phyloP scores from a whole-genome alignment of 2,113 vertebrate genomes.

The Vicugna pacos region DNA sequence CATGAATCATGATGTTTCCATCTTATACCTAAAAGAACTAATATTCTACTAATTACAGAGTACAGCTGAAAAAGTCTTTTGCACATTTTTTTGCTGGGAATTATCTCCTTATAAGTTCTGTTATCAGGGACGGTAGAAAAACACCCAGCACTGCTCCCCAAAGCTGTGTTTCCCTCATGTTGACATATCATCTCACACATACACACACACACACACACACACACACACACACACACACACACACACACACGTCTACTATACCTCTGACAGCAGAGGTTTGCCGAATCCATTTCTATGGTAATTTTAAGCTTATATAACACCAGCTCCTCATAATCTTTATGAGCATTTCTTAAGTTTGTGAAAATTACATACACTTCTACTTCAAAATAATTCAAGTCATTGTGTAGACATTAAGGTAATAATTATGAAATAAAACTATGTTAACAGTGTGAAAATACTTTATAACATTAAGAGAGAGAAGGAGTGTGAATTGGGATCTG shows the following conservation, averaged over 20 bases:
- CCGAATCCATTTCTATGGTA: slow-evolving; percentile 56
- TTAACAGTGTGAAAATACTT: slow-evolving; percentile 33
- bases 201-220: background rate
- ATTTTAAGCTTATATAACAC: slow-evolving; percentile 66
- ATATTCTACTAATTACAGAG: slow-evolving; percentile 30
- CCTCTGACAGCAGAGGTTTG: background rate
- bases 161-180: slow-evolving; percentile 42
- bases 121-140: slow-evolving; percentile 16
- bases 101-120: slow-evolving; percentile 42
- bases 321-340: background rate
- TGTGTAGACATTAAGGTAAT: slow-evolving; percentile 36
- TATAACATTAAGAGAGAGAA: background rate
- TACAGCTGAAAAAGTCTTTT: background rate
- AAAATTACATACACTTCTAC: slow-evolving; percentile 57
- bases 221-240: background rate
- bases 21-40: slow-evolving; percentile 33
- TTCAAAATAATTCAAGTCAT: slow-evolving; percentile 49
- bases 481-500: background rate
- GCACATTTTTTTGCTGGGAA: background rate
- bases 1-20: slow-evolving; percentile 23
- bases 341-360: slow-evolving; percentile 45
- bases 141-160: background rate
- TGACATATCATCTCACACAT: background rate
- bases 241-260: background rate
- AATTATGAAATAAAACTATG: slow-evolving; percentile 56